Conservation (phyloP, 2,797 vertebrate genomes). For the Gallirallus australis region DNA sequence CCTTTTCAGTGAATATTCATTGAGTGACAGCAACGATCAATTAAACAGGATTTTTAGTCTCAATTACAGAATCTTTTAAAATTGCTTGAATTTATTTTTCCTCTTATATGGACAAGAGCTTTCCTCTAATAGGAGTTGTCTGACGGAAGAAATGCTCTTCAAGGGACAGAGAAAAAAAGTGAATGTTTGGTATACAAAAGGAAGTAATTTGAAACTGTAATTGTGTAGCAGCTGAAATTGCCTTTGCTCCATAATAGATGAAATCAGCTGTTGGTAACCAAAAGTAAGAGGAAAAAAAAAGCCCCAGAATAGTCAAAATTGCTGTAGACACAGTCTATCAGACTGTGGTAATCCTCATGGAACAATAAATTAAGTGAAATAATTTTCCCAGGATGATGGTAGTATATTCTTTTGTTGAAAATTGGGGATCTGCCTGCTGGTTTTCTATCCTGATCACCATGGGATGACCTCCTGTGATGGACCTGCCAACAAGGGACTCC, state of each 20-base stretch:
- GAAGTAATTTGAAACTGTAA: slow-evolving; percentile 18
- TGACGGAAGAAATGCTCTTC: background rate
- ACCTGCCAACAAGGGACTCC: background rate
- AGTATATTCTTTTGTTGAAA: background rate
- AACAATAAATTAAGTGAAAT: background rate
- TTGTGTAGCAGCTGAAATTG: background rate
- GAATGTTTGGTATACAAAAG: background rate
- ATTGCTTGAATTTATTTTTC: background rate
- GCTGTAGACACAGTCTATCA: background rate
- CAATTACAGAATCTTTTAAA: background rate
- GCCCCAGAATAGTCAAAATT: background rate
- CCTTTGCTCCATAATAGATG: background rate
- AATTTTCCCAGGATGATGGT: background rate
- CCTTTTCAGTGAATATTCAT: background rate
- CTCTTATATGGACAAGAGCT: background rate
- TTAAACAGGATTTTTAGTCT: background rate
- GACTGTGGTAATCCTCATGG: background rate
- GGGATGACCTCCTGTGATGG: background rate
- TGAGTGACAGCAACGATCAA: background rate
- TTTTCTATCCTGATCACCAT: background rate
- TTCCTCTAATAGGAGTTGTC: background rate
- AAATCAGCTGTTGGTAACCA: background rate
- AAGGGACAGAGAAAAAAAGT: background rate
- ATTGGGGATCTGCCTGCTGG: background rate
- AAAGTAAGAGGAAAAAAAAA: background rate